phyloP scores from a whole-genome alignment of 1,140 invertebrate genomes.

The Drosophila nannoptera region DNA sequence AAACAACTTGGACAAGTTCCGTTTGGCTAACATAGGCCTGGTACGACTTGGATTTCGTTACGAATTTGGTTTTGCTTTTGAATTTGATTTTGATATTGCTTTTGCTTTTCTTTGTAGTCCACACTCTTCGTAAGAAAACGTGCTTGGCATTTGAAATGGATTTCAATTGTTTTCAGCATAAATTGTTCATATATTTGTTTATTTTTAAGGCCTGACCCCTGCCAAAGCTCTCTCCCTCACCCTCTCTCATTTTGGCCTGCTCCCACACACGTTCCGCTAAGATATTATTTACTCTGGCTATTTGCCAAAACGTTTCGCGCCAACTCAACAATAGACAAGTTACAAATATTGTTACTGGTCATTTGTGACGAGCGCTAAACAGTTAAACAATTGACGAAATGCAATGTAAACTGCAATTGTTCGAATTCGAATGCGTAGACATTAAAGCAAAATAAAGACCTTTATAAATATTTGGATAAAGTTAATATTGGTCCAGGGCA shows the following conservation, averaged over 20 bases:
- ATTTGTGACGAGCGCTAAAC: slow-evolving; percentile 12
- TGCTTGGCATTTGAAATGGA: slow-evolving; percentile 27
- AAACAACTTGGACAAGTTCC: slow-evolving; percentile 17
- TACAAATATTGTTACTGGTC: slow-evolving; percentile 31
- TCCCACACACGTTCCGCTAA: slow-evolving; percentile 17
- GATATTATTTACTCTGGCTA: slow-evolving; percentile 22
- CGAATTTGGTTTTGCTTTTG: no score
- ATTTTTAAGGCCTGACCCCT: background rate
- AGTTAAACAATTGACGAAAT: slow-evolving; percentile 27
- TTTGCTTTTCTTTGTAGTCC: background rate
- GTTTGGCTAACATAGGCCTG: slow-evolving; percentile 1
- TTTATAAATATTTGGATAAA: background rate
- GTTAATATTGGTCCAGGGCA: background rate
- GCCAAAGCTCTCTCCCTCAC: slow-evolving; percentile 19
- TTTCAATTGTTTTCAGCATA: slow-evolving; percentile 9
- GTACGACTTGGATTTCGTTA: slow-evolving; percentile 1
- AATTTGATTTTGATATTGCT: background rate
- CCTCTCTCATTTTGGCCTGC: background rate
- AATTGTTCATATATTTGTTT: background rate
- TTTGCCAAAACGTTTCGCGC: slow-evolving; percentile 28
- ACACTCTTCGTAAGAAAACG: background rate
- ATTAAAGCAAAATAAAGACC: background rate
- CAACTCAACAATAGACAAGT: slow-evolving; percentile 6
- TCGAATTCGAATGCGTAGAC: background rate
- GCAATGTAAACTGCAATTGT: slow-evolving; percentile 17